Evolutionary conservation across 1,140 invertebrate genomes (phyloP), one percentile per base, ranked within the genome.

Genomic region (Acromyrmex charruanus): DNA sequence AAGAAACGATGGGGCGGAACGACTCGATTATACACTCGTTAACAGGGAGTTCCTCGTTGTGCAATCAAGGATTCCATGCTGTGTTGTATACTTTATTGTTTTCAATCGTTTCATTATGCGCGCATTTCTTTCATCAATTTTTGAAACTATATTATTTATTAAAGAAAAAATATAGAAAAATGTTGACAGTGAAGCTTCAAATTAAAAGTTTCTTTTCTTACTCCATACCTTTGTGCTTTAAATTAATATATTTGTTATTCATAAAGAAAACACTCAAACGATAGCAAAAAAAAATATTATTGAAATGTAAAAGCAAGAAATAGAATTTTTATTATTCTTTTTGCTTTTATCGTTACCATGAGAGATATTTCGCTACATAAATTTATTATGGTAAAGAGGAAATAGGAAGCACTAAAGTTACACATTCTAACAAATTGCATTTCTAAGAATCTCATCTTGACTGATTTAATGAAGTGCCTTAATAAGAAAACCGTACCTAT

Each of bases 1-100:
- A 12, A 25, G n/a, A 81, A 80, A 81, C 79, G 79, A 3, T 28
- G n/a, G 10, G 65, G 35, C 5, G 79, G 51, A 71, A 71, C 65
- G 53, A 71, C 51, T 81, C 79, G 35, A 63, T 71, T 81, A 71
- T 71, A 59, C 35, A 53, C 77, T 58, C 77, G 79, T 81, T 81
- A 69, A 69, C 49, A 7, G 49, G 51, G 16, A 58, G 77, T 21
- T 69, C 14, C 16, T 4, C 44, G 77, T 81, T 35, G 31, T 31
- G 65, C 77, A 69, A 81, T 71, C 77, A 65, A 55, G 51, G 31
- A 81, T 71, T 81, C 16, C 65, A 28, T 4, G 21, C 16, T 21
- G 16, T 31, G 16, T 44, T 31, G 10, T 44, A 31, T 69, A 55
- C 66, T 69, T 69, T 35, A 71, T 81, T 53, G 65, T 55, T 44